These are phyloP conservation scores for Dicyrtomina minuta DNA, from an alignment of 2,888 invertebrate species.

Conservation along the genomic window DNA sequence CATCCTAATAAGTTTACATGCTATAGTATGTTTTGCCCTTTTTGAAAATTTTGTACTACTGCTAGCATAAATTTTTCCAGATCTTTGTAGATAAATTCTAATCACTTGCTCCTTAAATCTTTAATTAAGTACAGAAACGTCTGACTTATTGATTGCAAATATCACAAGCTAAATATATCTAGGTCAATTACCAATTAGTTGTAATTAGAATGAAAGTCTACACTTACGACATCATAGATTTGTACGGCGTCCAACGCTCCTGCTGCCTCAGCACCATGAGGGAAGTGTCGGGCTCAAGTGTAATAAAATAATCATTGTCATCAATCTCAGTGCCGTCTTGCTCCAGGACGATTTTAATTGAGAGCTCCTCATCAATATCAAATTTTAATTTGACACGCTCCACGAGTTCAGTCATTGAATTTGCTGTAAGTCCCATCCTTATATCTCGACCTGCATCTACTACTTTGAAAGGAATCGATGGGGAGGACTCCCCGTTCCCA, in stretches of 20 bases:
- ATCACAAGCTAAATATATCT: no score
- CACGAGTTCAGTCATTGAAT: constrained; percentile 68
- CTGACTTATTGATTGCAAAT: no score
- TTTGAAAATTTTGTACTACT: no score
- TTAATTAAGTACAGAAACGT: neutral
- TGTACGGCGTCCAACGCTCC: constrained; percentile 70
- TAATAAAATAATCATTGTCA: constrained; percentile 91
- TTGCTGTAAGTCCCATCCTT: constrained; percentile 79
- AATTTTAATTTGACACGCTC: constrained; percentile 46
- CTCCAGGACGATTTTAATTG: constrained; percentile 71
- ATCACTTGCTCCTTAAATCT: no score
- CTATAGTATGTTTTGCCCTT: no score
- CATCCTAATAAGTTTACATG: no score
- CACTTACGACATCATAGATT: constrained; percentile 54
- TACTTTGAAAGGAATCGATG: constrained; percentile 72
- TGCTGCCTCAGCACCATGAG: constrained; percentile 74
- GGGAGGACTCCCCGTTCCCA: no score
- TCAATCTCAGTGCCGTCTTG: constrained; percentile 93
- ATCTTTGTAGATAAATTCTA: no score
- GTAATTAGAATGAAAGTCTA: no score
- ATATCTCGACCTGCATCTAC: constrained; percentile 76
- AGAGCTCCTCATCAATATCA: constrained; percentile 37
- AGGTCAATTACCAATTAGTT: no score
- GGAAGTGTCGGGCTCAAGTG: constrained; percentile 81
- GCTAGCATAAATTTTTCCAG: no score